Percentiles rank a stretch among this genome's conserved stretches.
phyloP scores from a whole-genome alignment of 2,797 vertebrate species.

The Staurois parvus region DNA sequence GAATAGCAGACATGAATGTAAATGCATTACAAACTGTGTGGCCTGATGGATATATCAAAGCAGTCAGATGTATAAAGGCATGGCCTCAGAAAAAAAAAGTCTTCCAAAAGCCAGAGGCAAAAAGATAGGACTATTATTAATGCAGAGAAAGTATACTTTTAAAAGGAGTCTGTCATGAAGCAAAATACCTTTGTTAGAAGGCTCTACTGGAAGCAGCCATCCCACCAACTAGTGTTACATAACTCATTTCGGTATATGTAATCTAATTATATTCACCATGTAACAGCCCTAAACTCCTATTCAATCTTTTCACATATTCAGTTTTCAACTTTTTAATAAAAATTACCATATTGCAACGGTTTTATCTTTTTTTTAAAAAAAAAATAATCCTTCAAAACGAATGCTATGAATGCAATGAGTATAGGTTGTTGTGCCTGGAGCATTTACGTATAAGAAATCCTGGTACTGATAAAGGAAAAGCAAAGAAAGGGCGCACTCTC shows the following conservation, averaged over 20 bases:
- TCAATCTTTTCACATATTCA: neutral
- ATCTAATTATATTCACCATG: neutral
- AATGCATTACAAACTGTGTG: constrained; percentile 30
- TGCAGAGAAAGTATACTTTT: neutral
- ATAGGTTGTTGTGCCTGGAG: no score
- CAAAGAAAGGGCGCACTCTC: no score
- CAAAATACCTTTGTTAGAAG: neutral
- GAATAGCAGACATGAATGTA: neutral
- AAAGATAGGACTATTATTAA: neutral
- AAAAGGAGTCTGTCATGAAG: neutral
- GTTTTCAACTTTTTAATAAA: no score
- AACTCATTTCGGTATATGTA: neutral
- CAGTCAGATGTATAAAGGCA: constrained; percentile 1
- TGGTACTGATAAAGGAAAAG: no score
- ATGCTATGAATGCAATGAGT: no score
- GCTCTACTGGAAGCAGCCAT: neutral
- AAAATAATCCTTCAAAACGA: no score
- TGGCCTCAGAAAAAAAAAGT: neutral
- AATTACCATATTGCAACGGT: no score
- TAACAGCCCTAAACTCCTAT: neutral
- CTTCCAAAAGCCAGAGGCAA: neutral
- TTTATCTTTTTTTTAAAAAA: no score
- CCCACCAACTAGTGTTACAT: neutral
- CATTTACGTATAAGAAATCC: no score
- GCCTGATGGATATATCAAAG: constrained; percentile 24